phyloP scores from a whole-genome alignment of 2,888 invertebrate genomes.

The Caenorhabditis sp. region DNA sequence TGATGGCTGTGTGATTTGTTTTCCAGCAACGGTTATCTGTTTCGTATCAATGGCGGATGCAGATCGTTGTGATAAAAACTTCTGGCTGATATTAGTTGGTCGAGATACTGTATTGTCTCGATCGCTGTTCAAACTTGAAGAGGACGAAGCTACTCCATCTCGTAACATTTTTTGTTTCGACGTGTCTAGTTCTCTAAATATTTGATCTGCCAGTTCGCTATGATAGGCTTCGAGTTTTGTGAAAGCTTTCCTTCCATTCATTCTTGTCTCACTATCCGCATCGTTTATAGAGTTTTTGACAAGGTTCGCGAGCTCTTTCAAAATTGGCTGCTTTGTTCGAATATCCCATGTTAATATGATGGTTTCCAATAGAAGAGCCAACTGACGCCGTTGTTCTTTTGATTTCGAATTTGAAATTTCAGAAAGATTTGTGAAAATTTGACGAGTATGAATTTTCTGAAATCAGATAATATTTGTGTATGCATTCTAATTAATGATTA shows the following conservation, averaged over 20 bases:
- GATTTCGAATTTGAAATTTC: slow-evolving; percentile 29
- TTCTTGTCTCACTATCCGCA: slow-evolving; percentile 31
- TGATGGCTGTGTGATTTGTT: neutral
- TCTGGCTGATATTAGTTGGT: slow-evolving; percentile 16
- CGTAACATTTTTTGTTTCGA: slow-evolving; percentile 29
- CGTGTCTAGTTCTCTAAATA: slow-evolving; percentile 22
- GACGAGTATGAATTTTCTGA: slow-evolving; percentile 31
- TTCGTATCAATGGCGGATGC: slow-evolving; percentile 36
- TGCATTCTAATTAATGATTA: no score
- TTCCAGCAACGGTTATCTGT: neutral
- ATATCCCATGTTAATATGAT: slow-evolving; percentile 29
- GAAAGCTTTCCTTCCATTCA: slow-evolving; percentile 23
- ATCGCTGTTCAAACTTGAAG: slow-evolving; percentile 24
- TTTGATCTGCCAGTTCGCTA: slow-evolving; percentile 19
- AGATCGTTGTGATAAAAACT: slow-evolving; percentile 31
- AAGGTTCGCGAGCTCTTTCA: slow-evolving; percentile 20
- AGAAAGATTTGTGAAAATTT: slow-evolving; percentile 23
- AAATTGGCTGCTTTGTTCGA: slow-evolving; percentile 11
- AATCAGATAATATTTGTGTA: no score
- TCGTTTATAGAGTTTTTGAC: slow-evolving; percentile 27
- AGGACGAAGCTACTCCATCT: slow-evolving; percentile 16
- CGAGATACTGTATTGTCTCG: slow-evolving; percentile 12
- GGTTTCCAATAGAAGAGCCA: slow-evolving; percentile 16
- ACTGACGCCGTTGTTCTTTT: slow-evolving; percentile 28
- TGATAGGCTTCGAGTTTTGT: slow-evolving; percentile 16